These are phyloP conservation scores for Corbicula japonica DNA, from an alignment of 2,888 invertebrate genomes.

Conservation along the genomic window DNA sequence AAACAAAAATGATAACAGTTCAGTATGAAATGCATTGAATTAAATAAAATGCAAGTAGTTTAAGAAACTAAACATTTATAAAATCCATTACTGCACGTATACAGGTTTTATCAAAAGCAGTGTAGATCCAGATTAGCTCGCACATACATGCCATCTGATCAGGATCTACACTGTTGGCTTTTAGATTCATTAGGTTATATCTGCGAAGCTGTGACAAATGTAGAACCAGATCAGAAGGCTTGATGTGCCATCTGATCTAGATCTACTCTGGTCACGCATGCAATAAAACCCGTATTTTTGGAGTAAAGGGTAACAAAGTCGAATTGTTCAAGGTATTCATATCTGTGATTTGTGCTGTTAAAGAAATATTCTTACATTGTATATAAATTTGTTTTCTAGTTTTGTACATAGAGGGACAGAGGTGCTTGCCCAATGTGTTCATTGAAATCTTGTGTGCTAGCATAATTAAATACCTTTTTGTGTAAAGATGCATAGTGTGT, in stretches of 20 bases:
- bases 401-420: conserved; percentile 14
- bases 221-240: conserved; percentile 8
- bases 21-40: too few relatives aligned
- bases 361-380: conserved; percentile 29
- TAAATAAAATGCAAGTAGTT: too few relatives aligned
- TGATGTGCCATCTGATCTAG: conserved; percentile 8
- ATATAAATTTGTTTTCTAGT: conserved; percentile 5
- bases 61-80: too few relatives aligned
- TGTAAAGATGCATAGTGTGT: too few relatives aligned
- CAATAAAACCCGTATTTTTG: not conserved
- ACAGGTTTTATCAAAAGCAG: too few relatives aligned
- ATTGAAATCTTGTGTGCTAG: conserved; percentile 24
- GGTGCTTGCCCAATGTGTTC: conserved; percentile 32
- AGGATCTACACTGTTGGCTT: too few relatives aligned
- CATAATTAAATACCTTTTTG: not conserved
- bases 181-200: not conserved
- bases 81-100: too few relatives aligned
- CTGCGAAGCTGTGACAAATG: not conserved
- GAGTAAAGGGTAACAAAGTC: not conserved
- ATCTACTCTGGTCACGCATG: too few relatives aligned
- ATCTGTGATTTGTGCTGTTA: conserved; percentile 23
- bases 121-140: too few relatives aligned
- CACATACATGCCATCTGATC: too few relatives aligned
- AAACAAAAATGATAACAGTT: too few relatives aligned
- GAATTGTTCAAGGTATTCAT: not conserved